phyloP scores from a whole-genome alignment of 2,888 invertebrate species.

The Yponomeuta malinellus region DNA sequence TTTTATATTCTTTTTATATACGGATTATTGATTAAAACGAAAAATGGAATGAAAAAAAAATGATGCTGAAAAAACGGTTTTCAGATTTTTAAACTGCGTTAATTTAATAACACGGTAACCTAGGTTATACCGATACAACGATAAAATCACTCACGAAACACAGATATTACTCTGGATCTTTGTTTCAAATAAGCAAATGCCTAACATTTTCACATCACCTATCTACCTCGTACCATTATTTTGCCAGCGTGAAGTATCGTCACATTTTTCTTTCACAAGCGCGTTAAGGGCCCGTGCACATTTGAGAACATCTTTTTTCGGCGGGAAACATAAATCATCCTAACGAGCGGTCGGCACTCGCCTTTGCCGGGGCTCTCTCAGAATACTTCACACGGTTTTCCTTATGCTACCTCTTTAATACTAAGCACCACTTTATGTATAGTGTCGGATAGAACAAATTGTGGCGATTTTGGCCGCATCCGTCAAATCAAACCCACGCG shows the following conservation, averaged over 20 bases:
- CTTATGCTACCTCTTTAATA: slow-evolving; percentile 25
- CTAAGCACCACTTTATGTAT: slow-evolving; percentile 9
- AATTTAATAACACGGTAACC: too few relatives aligned
- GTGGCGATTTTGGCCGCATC: neutral
- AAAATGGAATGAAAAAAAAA: too few relatives aligned
- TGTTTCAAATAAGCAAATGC: too few relatives aligned
- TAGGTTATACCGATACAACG: too few relatives aligned
- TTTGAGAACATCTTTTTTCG: slow-evolving; percentile 50
- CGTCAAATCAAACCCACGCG: neutral
- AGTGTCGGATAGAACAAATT: neutral
- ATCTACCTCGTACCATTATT: neutral
- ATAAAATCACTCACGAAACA: too few relatives aligned
- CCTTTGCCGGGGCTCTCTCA: slow-evolving; percentile 31
- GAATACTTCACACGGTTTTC: slow-evolving; percentile 56
- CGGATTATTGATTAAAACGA: too few relatives aligned
- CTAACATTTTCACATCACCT: too few relatives aligned
- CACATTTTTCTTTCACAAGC: neutral
- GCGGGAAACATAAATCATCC: slow-evolving; percentile 57
- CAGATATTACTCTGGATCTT: too few relatives aligned
- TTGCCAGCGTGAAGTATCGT: neutral
- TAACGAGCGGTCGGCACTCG: slow-evolving; percentile 43
- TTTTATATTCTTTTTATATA: too few relatives aligned
- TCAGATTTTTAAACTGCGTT: too few relatives aligned
- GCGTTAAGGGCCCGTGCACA: slow-evolving; percentile 33
- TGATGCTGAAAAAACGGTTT: too few relatives aligned